Base-by-base conservation (phyloP, 2,888 invertebrate genomes). In the Liposcelis brunnea region DNA sequence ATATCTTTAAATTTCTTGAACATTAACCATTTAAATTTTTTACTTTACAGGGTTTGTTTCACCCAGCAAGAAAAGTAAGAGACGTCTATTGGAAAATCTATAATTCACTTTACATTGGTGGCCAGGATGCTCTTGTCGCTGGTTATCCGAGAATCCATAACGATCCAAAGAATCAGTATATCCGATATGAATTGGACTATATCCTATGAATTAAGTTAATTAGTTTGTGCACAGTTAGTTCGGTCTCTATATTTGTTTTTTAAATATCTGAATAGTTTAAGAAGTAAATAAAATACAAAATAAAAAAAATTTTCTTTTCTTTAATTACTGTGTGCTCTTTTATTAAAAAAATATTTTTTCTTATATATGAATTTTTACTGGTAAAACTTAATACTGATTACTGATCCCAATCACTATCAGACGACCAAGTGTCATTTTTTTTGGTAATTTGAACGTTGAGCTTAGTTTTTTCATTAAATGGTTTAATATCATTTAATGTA, bases 21-120 rank as follows among this genome's bases (percentile, higher is more conserved):
- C 11, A 32, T 12, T 3, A 31, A 43, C 2, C 2, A 8, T n/a
- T 37, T 2, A 33, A 2, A n/a, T 31, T 5, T n/a, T 55, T 54
- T n/a, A n/a, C 54, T 52, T 73, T 73, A 47, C 67, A 90, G 81
- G 97, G 97, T 31, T 67, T 99, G 40, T 99, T 98, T 65, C 98
- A 99, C 67, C 98, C 98, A 1, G 98, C 98, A 6, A 72, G 98
- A 47, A 98, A 98, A 69, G 98, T 99, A 1, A 79, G 98, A 21
- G 98, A 99, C 61, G 98, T 98, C 1, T 97, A 97, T 61, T 99
- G 98, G 98, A 98, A 98, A 67, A 94, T 95, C 54, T 99, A 97
- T 67, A 99, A 99, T 68, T 94, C 95, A 1, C 71, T 98, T 45
- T 98, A 99, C 59, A 97, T 99, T 55, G 98, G 98, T 19, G 95